Conservation (phyloP, 2,797 vertebrate species). For the Sphaeramia orbicularis region DNA sequence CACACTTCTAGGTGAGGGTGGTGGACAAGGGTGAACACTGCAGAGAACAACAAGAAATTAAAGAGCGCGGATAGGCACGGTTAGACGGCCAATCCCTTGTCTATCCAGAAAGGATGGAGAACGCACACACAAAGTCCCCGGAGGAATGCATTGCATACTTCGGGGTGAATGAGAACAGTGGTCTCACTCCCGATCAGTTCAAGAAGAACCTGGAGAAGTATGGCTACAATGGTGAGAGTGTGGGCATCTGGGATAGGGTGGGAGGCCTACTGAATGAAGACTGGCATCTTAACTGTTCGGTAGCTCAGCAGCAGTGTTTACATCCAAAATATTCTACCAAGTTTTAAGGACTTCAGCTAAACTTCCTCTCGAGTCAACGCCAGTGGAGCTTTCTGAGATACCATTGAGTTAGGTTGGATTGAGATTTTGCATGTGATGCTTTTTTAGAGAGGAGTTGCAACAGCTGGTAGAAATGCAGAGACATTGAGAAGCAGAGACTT, state of each 20-base stretch:
- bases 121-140: conserved; percentile 84
- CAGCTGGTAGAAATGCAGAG: conserved; percentile 81
- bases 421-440: conserved; percentile 48
- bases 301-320: conserved; percentile 18
- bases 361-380: conserved; percentile 15
- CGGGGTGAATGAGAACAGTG: conserved; percentile 86
- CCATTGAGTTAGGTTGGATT: conserved; percentile 4
- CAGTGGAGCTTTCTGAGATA: conserved; percentile 22
- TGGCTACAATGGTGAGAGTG: conserved; percentile 90
- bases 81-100: conserved; percentile 69
- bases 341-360: background rate
- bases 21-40: conserved; percentile 76
- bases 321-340: conserved; percentile 10
- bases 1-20: conserved; percentile 77
- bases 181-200: conserved; percentile 89
- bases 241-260: conserved; percentile 49
- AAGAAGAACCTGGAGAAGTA: conserved; percentile 91
- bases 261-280: conserved; percentile 14
- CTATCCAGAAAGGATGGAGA: conserved; percentile 89
- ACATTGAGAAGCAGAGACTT: conserved; percentile 81
- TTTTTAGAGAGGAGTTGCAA: conserved; percentile 70
- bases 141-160: conserved; percentile 89
- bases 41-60: conserved; percentile 71
- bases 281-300: conserved; percentile 19
- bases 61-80: conserved; percentile 76